Percentiles rank a stretch among this genome's conserved stretches.
phyloP scores from a whole-genome alignment of 1,140 invertebrate genomes.

The Anthonomus grandis region DNA sequence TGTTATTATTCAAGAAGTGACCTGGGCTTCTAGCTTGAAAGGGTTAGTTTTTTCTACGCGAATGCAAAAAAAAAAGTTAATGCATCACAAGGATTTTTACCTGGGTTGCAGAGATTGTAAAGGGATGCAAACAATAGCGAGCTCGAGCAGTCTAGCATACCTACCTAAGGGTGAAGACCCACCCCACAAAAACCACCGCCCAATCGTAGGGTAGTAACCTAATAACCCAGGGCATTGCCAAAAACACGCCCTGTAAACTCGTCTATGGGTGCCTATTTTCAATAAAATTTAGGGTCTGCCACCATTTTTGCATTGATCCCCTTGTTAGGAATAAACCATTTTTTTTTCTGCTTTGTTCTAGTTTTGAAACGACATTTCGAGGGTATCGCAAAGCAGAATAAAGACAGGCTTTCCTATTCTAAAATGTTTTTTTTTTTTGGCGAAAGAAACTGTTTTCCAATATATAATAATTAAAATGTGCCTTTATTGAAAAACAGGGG shows the following conservation, averaged over 20 bases:
- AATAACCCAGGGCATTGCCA: conserved; percentile 19
- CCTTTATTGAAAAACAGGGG: no score
- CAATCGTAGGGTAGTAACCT: conserved; percentile 11
- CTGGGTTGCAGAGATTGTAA: conserved; percentile 2
- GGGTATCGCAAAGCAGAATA: no score
- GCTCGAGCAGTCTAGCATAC: not conserved
- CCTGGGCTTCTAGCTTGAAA: conserved; percentile 11
- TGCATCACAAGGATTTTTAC: not conserved
- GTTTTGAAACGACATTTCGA: no score
- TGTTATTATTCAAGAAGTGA: conserved; percentile 26
- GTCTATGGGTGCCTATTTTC: conserved; percentile 1
- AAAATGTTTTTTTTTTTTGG: no score
- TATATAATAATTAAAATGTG: no score
- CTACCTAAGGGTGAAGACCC: conserved; percentile 6
- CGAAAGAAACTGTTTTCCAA: no score
- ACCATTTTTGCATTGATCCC: conserved; percentile 8
- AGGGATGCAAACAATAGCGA: not conserved
- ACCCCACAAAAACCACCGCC: conserved; percentile 2
- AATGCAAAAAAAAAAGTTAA: conserved; percentile 12
- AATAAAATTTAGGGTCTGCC: not conserved
- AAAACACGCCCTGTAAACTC: conserved; percentile 13
- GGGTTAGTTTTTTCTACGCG: conserved; percentile 25
- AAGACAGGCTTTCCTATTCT: no score
- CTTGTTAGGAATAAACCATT: no score
- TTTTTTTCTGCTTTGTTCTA: no score